A percentile compares a stretch with the other conserved stretches of the same genome.
These are phyloP conservation scores for Benitochromis conjunctus DNA, from an alignment of 2,113 vertebrate genomes.

Conservation along the genomic window DNA sequence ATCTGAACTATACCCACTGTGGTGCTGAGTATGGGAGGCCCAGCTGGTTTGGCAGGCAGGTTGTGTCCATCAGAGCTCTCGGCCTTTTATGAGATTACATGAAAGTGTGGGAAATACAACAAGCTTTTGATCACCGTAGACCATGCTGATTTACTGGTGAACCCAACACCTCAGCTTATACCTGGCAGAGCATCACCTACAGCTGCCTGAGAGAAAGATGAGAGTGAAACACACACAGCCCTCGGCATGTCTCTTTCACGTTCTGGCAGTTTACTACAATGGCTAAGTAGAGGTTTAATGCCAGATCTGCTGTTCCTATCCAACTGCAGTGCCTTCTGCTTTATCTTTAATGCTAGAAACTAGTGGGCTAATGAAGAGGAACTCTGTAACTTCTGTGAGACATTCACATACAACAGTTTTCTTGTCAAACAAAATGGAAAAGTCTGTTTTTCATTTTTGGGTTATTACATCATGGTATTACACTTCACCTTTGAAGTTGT, in stretches of 20 bases:
- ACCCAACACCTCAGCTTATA: constrained; percentile 49
- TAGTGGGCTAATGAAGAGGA: constrained; percentile 36
- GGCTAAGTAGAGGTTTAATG: constrained; percentile 10
- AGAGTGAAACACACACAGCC: background rate
- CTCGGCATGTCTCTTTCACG: background rate
- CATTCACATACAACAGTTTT: constrained; percentile 9
- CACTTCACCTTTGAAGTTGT: constrained; percentile 26
- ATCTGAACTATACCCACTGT: constrained; percentile 7
- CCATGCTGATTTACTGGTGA: constrained; percentile 57
- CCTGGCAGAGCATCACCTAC: constrained; percentile 47
- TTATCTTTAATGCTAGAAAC: constrained; percentile 17
- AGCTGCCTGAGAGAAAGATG: constrained; percentile 10
- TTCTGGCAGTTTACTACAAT: constrained; percentile 8
- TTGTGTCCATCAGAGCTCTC: constrained; percentile 8
- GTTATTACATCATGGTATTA: constrained; percentile 44
- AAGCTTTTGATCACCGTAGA: constrained; percentile 57
- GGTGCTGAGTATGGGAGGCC: constrained; percentile 41
- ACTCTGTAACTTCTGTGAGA: constrained; percentile 26
- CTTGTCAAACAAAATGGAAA: constrained; percentile 35
- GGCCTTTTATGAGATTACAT: constrained; percentile 63
- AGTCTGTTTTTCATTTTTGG: constrained; percentile 54
- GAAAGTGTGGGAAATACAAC: constrained; percentile 58
- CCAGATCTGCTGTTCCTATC: background rate
- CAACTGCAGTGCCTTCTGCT: background rate
- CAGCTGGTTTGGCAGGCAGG: constrained; percentile 28